Evolutionary conservation across 1,140 invertebrate species (phyloP).

Genomic region (Macrobrachium nipponense): DNA sequence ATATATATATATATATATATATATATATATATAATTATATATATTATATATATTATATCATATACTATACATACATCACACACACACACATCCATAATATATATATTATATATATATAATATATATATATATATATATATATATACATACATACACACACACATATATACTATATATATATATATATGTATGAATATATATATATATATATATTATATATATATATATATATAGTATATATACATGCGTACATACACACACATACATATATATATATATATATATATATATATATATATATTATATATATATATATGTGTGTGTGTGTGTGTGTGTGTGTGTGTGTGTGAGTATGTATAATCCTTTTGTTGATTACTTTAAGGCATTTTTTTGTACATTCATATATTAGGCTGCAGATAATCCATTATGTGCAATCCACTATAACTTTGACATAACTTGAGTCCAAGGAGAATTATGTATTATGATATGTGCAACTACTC

Average conservation of each 20-base stretch:
- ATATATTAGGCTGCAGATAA: too few relatives aligned
- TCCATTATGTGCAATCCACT: too few relatives aligned
- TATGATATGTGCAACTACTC: too few relatives aligned
- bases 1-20: constrained; percentile 11
- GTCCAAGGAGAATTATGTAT: too few relatives aligned
- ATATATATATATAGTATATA: constrained; percentile 18
- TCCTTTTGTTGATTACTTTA: too few relatives aligned
- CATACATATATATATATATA: constrained; percentile 20
- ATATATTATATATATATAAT: constrained; percentile 21
- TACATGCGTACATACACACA: not conserved
- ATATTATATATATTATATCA: not conserved
- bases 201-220: not conserved
- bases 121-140: constrained; percentile 8
- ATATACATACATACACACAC: not conserved
- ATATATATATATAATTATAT: constrained; percentile 15
- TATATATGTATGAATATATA: not conserved
- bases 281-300: constrained; percentile 22
- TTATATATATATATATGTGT: not conserved
- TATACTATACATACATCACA: not conserved
- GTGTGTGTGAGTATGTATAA: not conserved
- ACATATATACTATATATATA: too few relatives aligned
- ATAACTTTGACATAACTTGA: too few relatives aligned
- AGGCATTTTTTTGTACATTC: too few relatives aligned
- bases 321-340: not conserved
- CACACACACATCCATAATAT: not conserved